These are phyloP conservation scores for Lutjanus argentimaculatus DNA, from an alignment of 2,797 vertebrate genomes.

Conservation along the genomic window DNA sequence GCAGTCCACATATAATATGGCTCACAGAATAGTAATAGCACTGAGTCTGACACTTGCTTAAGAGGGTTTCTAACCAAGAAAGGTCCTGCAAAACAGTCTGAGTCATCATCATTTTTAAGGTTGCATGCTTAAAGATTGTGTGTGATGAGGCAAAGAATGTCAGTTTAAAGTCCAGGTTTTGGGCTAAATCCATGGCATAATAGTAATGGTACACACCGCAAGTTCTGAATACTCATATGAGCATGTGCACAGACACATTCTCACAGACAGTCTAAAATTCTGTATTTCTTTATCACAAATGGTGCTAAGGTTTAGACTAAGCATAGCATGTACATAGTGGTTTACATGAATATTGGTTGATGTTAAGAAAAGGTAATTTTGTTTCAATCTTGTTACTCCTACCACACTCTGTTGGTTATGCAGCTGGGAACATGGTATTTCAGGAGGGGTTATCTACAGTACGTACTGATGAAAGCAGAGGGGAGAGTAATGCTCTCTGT, in stretches of 20 bases:
- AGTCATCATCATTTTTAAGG: conserved; percentile 39
- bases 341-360: conserved; percentile 19
- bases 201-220: conserved; percentile 5
- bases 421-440: not conserved
- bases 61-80: conserved; percentile 37
- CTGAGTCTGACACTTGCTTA: conserved; percentile 19
- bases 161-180: conserved; percentile 27
- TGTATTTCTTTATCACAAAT: conserved; percentile 9
- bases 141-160: conserved; percentile 28
- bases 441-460: conserved; percentile 13
- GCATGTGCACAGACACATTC: not conserved
- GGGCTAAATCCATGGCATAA: conserved; percentile 4
- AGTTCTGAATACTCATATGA: not conserved
- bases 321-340: not conserved
- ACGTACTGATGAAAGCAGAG: conserved; percentile 1
- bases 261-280: not conserved
- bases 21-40: conserved; percentile 17
- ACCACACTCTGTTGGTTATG: not conserved
- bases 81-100: conserved; percentile 31
- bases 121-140: conserved; percentile 37
- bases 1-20: conserved; percentile 46
- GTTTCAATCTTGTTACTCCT: not conserved
- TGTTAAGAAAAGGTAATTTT: conserved; percentile 11
- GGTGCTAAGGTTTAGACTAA: conserved; percentile 8
- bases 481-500: not conserved